Conservation (phyloP, 2,797 vertebrate species). For the Alca torda region DNA sequence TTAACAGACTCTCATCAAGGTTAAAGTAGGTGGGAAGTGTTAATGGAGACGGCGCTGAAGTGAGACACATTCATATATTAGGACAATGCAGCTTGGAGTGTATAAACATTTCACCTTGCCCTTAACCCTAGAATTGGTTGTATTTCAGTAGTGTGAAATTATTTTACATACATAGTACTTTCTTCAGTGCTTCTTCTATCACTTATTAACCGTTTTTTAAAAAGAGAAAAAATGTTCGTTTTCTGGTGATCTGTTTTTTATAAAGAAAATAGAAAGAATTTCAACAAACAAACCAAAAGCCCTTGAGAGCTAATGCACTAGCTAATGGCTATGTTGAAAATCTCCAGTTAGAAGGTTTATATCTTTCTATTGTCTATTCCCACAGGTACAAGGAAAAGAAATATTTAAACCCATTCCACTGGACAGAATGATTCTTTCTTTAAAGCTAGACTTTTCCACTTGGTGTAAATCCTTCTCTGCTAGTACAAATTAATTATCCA, state of each 20-base stretch:
- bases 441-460: slow-evolving; percentile 29
- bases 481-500: slow-evolving; percentile 69
- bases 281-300: neutral
- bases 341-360: neutral
- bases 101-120: neutral
- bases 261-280: neutral
- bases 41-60: neutral
- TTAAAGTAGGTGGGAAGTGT: neutral
- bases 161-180: neutral
- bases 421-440: slow-evolving; percentile 45
- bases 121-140: neutral
- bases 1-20: neutral
- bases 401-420: slow-evolving; percentile 26
- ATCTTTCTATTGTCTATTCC: slow-evolving; percentile 3
- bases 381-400: slow-evolving; percentile 18
- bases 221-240: neutral
- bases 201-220: neutral
- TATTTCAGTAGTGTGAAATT: neutral
- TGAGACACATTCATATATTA: neutral
- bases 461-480: slow-evolving; percentile 68
- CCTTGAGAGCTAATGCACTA: neutral
- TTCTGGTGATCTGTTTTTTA: neutral
- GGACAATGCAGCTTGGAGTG: neutral
- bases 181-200: neutral
- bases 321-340: neutral